Evolutionary conservation across 2,888 invertebrate genomes (phyloP), one percentile per base, ranked within the genome.

Genomic region (Melieria picta): DNA sequence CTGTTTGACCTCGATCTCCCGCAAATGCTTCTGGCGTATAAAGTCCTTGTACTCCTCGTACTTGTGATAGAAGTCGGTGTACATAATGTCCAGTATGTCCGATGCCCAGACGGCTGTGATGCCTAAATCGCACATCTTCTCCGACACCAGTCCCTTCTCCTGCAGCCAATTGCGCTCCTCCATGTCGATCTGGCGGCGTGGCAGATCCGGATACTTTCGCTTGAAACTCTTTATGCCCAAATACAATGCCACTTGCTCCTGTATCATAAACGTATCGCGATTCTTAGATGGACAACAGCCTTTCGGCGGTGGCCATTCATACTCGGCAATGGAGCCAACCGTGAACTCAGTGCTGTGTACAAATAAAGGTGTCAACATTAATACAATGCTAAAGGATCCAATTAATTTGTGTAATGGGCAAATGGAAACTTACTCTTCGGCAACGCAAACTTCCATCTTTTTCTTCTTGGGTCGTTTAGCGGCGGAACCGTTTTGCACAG

Each of bases 201-300:
- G 91, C 67, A 96, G 86, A 85, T 96, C 95, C n/a, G 95, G 94
- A 88, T 96, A 96, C 83, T 98, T 97, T 76, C 99, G 90, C 86
- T 98, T 98, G 87, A 99, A 99, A 72, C 98, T 97, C 84, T 97
- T 98, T 48, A 99, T 94, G 55, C 94, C 95, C 74, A 99, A 89
- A 87, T 94, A 98, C 84, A 97, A 94, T 0, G 97, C 95, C 74
- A 99, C 93, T 94, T 91, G 99, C 85, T 99, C 99, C 87, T 99
- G 97, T 72, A 98, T 91, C 94, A 98, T 96, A 88, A 92, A 96
- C 65, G 94, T 93, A 80, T 97, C 94, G 64, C 91, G 85, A 80
- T 86, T 85, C 71, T 85, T 85, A 7, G 91, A 77, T 85, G 90
- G 79, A 87, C 90, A 86, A 74, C 86, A 85, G 43, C 86, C 86